A percentile compares a stretch with the other conserved stretches of the same genome.
These are phyloP conservation scores for Eleginops maclovinus DNA, from an alignment of 2,113 vertebrate genomes.

Conservation along the genomic window DNA sequence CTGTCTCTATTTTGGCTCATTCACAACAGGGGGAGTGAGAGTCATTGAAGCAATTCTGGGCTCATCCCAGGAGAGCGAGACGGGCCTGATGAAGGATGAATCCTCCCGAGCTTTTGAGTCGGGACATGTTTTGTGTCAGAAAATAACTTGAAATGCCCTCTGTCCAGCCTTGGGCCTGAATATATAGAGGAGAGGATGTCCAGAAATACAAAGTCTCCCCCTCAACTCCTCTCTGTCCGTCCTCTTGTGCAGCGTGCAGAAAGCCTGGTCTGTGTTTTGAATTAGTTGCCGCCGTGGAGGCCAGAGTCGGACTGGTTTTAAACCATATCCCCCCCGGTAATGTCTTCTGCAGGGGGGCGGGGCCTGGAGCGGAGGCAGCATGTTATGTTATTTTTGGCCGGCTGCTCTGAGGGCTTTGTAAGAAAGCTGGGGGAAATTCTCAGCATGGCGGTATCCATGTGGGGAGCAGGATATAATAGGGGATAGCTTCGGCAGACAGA, in stretches of 20 bases:
- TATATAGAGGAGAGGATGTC: constrained; percentile 61
- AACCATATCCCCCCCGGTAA: constrained; percentile 55
- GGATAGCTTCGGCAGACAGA: constrained; percentile 69
- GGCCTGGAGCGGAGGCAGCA: constrained; percentile 64
- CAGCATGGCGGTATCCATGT: constrained; percentile 77
- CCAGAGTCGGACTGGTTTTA: constrained; percentile 65
- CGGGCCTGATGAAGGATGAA: constrained; percentile 69
- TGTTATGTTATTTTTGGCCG: constrained; percentile 83
- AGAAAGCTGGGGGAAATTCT: constrained; percentile 78
- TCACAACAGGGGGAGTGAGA: constrained; percentile 63
- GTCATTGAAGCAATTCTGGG: constrained; percentile 70
- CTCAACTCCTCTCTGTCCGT: constrained; percentile 53
- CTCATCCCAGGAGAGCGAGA: constrained; percentile 62
- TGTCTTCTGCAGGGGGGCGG: constrained; percentile 72
- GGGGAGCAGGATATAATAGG: constrained; percentile 75
- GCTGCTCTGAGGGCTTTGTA: constrained; percentile 77
- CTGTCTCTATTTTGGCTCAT: constrained; percentile 78
- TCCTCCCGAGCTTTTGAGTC: constrained; percentile 62
- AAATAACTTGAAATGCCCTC: constrained; percentile 74
- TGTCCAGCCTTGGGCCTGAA: constrained; percentile 63
- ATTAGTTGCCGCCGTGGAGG: constrained; percentile 75
- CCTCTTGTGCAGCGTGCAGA: constrained; percentile 50
- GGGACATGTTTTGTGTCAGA: constrained; percentile 73
- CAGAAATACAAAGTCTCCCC: constrained; percentile 66
- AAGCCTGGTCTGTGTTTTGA: constrained; percentile 78